Evolutionary conservation across 2,113 vertebrate genomes (phyloP).

Genomic region (Thunnus thynnus): DNA sequence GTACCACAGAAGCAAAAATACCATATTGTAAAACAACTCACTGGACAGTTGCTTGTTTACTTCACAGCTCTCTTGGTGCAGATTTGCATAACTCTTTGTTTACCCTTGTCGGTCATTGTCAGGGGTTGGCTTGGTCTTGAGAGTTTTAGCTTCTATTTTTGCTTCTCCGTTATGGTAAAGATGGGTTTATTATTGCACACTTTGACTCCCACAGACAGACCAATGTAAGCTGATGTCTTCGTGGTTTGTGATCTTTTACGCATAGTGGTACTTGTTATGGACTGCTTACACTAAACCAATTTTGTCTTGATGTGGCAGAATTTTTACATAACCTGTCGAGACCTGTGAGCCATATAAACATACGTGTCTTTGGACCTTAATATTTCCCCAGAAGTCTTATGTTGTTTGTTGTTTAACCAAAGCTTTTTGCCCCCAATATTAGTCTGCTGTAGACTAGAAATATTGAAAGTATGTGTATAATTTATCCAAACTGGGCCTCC

Average conservation of each 20-base stretch:
- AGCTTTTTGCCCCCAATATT: constrained; percentile 59
- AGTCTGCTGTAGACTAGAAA: constrained; percentile 47
- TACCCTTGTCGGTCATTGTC: constrained; percentile 64
- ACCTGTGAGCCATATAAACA: constrained; percentile 64
- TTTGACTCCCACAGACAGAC: constrained; percentile 47
- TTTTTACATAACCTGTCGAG: constrained; percentile 28
- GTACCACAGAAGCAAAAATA: constrained; percentile 60
- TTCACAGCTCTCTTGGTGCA: constrained; percentile 68
- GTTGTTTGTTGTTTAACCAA: constrained; percentile 75
- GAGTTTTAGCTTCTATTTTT: constrained; percentile 59
- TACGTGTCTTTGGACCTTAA: constrained; percentile 52
- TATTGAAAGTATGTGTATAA: constrained; percentile 59
- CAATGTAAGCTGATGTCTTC: constrained; percentile 47
- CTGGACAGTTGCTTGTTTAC: constrained; percentile 73
- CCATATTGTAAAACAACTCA: constrained; percentile 64
- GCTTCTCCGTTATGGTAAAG: constrained; percentile 41
- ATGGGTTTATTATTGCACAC: constrained; percentile 58
- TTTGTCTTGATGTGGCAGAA: constrained; percentile 53
- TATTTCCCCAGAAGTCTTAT: constrained; percentile 58
- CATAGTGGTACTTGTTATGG: constrained; percentile 60
- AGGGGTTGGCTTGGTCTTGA: constrained; percentile 49
- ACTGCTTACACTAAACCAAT: constrained; percentile 39
- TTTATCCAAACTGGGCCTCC: constrained; percentile 68
- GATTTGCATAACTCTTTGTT: constrained; percentile 72
- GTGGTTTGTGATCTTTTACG: constrained; percentile 51